Base-by-base conservation (phyloP, 2,113 vertebrate species). In the Ranitomeya variabilis region DNA sequence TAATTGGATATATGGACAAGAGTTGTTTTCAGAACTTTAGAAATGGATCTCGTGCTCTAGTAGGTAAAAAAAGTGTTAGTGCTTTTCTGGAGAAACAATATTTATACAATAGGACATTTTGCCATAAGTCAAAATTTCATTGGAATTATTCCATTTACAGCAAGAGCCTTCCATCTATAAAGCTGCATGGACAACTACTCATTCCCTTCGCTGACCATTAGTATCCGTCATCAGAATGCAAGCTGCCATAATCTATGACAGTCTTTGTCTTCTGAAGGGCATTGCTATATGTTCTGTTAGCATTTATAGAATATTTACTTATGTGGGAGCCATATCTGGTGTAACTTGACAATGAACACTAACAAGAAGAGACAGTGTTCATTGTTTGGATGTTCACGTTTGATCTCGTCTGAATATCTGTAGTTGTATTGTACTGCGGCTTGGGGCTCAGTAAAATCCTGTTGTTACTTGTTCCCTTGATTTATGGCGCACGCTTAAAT, bases 391-490 rank as follows among this genome's bases (percentile, higher is more conserved):
- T 71, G 52, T 80, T 81, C 60, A 79, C 54, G 37, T 80, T 80
- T 80, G 86, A 87, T 87, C 86, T 69, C 55, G 64, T 71, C 78
- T 81, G 23, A 60, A 80, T 87, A 87, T 87, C 62, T 87, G 78
- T 71, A 80, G 77, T 19, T 31, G 62, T 26, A 71, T 80, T 80
- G 23, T 71, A n/a, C 21, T n/a, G 54, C 71, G 77, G 52, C 78
- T 80, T 80, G 62, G 62, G 86, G 86, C 86, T 80, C 23, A 55
- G 76, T 54, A 87, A 71, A 81, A 55, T 87, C 77, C 86, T 71
- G 64, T 87, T 87, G 77, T 80, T 87, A 87, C 77, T 81, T 80
- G 86, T 71, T 87, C 60, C 57, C 10, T 79, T 87, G 86, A 87
- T 87, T 87, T 71, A 87, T 81, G 77, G 78, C 31, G 23, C 52